Evolutionary conservation across 2,797 vertebrate species (phyloP).

Genomic region (Hemibagrus guttatus): DNA sequence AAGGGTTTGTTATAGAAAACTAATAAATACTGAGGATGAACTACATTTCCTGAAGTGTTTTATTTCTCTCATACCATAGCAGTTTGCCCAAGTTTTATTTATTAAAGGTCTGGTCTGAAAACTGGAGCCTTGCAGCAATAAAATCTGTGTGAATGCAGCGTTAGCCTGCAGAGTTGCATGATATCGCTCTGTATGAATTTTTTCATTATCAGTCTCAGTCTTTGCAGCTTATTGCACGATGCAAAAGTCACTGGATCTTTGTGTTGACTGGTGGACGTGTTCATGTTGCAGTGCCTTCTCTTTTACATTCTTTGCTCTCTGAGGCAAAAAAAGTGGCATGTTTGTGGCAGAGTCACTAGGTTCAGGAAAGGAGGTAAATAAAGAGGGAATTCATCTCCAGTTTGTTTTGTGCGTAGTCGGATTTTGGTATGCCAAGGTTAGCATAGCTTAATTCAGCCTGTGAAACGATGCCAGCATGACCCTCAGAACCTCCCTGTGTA

Average conservation of each 20-base stretch:
- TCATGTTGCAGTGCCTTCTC: not conserved
- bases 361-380: slow-evolving; percentile 1
- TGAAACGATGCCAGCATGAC: slow-evolving; percentile 20
- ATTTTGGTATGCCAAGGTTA: slow-evolving; percentile 13
- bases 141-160: not conserved
- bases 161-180: not conserved
- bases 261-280: not conserved
- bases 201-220: not conserved
- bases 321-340: not conserved
- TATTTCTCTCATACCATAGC: not conserved
- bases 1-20: not conserved
- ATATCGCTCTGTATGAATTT: not conserved
- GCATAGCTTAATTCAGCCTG: slow-evolving; percentile 5
- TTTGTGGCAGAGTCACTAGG: not conserved
- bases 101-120: not conserved
- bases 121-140: too few species aligned
- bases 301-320: not conserved
- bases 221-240: not conserved
- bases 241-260: not conserved
- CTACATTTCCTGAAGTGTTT: not conserved
- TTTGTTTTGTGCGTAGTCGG: not conserved
- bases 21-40: not conserved
- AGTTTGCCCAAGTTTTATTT: not conserved
- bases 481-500: not conserved
- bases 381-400: slow-evolving; percentile 12